These are phyloP conservation scores for Drosophila affinis DNA, from an alignment of 2,888 invertebrate species.

Conservation along the genomic window DNA sequence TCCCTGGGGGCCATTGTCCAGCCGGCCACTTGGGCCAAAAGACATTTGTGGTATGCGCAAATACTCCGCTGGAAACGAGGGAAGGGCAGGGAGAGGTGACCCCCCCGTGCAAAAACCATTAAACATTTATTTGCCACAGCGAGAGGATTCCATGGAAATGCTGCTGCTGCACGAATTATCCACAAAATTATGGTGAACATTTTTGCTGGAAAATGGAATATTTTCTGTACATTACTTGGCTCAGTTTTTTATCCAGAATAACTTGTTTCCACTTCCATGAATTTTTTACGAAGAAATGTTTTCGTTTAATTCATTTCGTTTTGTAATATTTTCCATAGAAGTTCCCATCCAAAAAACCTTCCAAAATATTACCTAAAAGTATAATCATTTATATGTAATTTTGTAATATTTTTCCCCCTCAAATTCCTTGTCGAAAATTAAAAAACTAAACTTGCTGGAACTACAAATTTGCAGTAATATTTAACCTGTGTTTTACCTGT, in stretches of 20 bases:
- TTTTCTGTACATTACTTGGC: neutral
- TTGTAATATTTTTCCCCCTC: too few relatives aligned
- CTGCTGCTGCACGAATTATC: conserved; percentile 22
- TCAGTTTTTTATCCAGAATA: neutral
- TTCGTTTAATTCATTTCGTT: neutral
- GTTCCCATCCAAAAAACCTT: too few relatives aligned
- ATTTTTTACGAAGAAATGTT: neutral
- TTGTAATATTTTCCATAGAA: too few relatives aligned
- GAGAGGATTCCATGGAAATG: conserved; percentile 4
- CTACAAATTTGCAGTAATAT: neutral
- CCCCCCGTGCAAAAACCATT: conserved; percentile 39
- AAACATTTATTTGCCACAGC: conserved; percentile 58
- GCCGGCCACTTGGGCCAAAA: conserved; percentile 35
- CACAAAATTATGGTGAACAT: neutral
- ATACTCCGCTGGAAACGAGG: conserved; percentile 38
- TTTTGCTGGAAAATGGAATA: neutral
- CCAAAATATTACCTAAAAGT: too few relatives aligned
- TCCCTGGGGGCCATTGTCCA: conserved; percentile 21
- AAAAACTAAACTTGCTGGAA: too few relatives aligned
- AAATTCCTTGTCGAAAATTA: too few relatives aligned
- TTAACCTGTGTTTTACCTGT: neutral
- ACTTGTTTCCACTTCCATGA: neutral
- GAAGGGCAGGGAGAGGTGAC: conserved; percentile 16
- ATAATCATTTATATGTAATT: too few relatives aligned
- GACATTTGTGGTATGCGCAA: conserved; percentile 65